A percentile compares a stretch with the other conserved stretches of the same genome.
Conservation (phyloP, 2,113 vertebrate species). For the Siphamia tubifer region DNA sequence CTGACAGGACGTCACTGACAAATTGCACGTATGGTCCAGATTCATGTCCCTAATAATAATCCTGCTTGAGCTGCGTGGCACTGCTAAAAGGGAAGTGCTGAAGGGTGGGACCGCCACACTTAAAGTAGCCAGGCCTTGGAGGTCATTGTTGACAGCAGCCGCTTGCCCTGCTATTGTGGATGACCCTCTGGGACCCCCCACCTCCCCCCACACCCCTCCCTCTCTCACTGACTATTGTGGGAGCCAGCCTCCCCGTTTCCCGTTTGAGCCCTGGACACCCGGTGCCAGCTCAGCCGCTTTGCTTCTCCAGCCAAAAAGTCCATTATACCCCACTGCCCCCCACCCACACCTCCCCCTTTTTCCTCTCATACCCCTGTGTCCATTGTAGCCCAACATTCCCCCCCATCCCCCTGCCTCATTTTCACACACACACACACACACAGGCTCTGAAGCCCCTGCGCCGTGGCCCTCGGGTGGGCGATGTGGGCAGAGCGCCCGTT, state of each 20-base stretch:
- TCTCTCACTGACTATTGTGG: constrained; percentile 62
- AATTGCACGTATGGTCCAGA: constrained; percentile 29
- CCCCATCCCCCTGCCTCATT: constrained; percentile 8
- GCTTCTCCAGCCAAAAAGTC: constrained; percentile 49
- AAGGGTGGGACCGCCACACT: constrained; percentile 50
- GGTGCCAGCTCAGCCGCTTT: constrained; percentile 53
- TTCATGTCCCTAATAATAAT: constrained; percentile 60
- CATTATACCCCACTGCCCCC: constrained; percentile 30
- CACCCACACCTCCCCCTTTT: background rate
- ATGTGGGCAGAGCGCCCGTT: constrained; percentile 69
- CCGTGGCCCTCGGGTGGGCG: constrained; percentile 51
- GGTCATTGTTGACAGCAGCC: constrained; percentile 70
- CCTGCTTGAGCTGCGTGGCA: constrained; percentile 36
- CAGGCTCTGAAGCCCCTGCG: constrained; percentile 26
- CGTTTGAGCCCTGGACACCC: constrained; percentile 55
- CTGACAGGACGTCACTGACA: constrained; percentile 23
- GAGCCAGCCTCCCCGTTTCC: constrained; percentile 73
- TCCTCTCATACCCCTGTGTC: constrained; percentile 2
- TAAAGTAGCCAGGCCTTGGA: constrained; percentile 52
- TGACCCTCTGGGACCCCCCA: constrained; percentile 58
- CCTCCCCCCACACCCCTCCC: too few species aligned
- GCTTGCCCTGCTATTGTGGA: constrained; percentile 70
- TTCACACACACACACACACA: constrained; percentile 9
- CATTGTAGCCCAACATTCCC: constrained; percentile 30
- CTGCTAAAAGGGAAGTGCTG: constrained; percentile 62